A percentile compares a stretch with the other conserved stretches of the same genome.
Conservation (phyloP, 2,797 vertebrate genomes). For the Novumbra hubbsi region DNA sequence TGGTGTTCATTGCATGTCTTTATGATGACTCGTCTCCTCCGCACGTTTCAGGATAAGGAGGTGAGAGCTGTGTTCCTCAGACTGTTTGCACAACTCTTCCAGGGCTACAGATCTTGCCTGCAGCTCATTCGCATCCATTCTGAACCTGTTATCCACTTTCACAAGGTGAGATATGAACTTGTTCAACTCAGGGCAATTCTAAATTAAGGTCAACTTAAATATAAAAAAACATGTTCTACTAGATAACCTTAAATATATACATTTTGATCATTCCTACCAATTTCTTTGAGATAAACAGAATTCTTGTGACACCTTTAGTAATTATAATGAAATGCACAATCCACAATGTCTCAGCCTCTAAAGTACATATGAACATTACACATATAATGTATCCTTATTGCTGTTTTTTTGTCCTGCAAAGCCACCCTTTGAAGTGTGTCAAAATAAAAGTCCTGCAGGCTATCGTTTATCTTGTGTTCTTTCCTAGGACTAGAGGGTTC, state of each 20-base stretch:
- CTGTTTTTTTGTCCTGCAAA: too few relatives aligned
- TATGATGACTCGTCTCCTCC: constrained; percentile 35
- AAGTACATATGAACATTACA: too few relatives aligned
- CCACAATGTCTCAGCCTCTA: too few relatives aligned
- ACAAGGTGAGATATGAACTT: constrained; percentile 82
- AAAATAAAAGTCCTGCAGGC: background rate
- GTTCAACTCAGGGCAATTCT: background rate
- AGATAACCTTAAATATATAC: too few relatives aligned
- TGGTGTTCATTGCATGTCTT: constrained; percentile 36
- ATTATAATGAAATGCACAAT: too few relatives aligned
- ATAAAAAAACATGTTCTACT: background rate
- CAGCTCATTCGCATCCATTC: constrained; percentile 98
- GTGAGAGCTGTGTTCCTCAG: constrained; percentile 94
- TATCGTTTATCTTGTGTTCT: background rate
- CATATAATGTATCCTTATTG: too few relatives aligned
- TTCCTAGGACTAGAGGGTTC: constrained; percentile 37
- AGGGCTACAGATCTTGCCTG: constrained; percentile 96
- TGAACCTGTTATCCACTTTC: constrained; percentile 98
- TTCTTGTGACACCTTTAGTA: too few relatives aligned
- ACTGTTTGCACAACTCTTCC: constrained; percentile 97
- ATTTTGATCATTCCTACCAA: background rate
- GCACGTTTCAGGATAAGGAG: constrained; percentile 89
- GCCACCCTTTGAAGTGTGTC: background rate
- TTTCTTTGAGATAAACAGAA: too few relatives aligned
- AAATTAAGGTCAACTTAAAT: too few relatives aligned